Conservation (phyloP, 2,113 vertebrate species). For the Xiphophorus couchianus region DNA sequence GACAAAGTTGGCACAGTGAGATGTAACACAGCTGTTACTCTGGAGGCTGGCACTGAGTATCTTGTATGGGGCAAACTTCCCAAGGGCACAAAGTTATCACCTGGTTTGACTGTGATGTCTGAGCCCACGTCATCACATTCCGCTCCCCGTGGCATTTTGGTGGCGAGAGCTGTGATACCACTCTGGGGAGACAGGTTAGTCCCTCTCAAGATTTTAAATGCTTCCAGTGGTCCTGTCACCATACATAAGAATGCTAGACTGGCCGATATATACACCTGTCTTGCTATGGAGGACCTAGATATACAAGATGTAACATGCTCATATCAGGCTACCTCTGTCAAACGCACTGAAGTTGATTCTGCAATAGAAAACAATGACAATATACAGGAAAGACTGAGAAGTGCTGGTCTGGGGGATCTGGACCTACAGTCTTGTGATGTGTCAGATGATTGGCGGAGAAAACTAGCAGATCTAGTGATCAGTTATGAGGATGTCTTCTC, state of each 20-base stretch:
- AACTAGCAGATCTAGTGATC: not conserved
- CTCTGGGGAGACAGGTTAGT: conserved; percentile 21
- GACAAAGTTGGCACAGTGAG: not conserved
- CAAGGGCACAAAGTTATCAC: not conserved
- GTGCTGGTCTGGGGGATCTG: not conserved
- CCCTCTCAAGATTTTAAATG: conserved; percentile 26
- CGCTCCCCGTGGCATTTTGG: not conserved
- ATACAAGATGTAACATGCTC: not conserved
- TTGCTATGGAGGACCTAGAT: conserved; percentile 18
- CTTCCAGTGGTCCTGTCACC: not conserved
- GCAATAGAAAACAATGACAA: not conserved
- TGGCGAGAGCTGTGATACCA: conserved; percentile 1
- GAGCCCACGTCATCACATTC: not conserved
- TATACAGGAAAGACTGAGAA: not conserved
- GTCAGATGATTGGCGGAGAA: not conserved
- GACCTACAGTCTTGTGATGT: conserved; percentile 3
- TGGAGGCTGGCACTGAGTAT: not conserved
- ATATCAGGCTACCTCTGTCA: not conserved
- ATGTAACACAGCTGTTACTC: not conserved
- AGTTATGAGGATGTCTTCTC: not conserved
- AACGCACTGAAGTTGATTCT: not conserved
- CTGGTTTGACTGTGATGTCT: not conserved
- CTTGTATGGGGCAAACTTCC: not conserved
- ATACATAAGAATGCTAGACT: conserved; percentile 14
- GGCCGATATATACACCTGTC: conserved; percentile 5